Conservation (phyloP, 2,113 vertebrate species). For the Leuciscus idus region DNA sequence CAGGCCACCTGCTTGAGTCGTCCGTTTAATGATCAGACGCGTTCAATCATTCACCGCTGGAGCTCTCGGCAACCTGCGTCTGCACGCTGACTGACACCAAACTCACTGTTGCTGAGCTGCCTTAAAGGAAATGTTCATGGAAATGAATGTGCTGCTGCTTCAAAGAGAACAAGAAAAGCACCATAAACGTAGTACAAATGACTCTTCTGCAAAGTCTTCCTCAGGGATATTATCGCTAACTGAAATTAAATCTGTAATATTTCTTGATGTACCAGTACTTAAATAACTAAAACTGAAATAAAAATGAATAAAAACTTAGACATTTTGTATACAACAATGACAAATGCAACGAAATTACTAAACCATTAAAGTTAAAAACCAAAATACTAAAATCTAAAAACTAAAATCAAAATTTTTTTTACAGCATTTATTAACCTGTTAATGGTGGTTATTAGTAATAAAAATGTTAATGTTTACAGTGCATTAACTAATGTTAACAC, state of each 20-base stretch:
- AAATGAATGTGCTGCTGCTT: conserved; percentile 6
- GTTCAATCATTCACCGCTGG: conserved; percentile 26
- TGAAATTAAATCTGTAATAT: background rate
- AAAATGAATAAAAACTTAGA: background rate
- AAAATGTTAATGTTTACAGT: too few species aligned
- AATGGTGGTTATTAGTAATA: too few species aligned
- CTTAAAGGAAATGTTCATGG: background rate
- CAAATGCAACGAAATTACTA: too few species aligned
- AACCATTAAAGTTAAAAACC: too few species aligned
- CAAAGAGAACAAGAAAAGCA: background rate
- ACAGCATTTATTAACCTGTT: too few species aligned
- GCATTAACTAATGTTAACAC: too few species aligned
- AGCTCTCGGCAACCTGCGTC: background rate
- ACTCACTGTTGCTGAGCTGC: background rate
- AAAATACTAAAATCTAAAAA: too few species aligned
- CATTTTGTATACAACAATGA: background rate
- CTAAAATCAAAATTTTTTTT: too few species aligned
- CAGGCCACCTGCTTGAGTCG: background rate
- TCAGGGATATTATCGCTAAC: background rate
- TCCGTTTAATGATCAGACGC: background rate
- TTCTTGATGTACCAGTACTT: background rate
- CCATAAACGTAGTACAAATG: too few species aligned
- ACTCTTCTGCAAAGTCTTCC: background rate
- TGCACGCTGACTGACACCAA: background rate
- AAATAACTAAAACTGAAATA: background rate